These are phyloP conservation scores for Brachionus paranguensis DNA, from an alignment of 1,140 invertebrate species.

Conservation along the genomic window DNA sequence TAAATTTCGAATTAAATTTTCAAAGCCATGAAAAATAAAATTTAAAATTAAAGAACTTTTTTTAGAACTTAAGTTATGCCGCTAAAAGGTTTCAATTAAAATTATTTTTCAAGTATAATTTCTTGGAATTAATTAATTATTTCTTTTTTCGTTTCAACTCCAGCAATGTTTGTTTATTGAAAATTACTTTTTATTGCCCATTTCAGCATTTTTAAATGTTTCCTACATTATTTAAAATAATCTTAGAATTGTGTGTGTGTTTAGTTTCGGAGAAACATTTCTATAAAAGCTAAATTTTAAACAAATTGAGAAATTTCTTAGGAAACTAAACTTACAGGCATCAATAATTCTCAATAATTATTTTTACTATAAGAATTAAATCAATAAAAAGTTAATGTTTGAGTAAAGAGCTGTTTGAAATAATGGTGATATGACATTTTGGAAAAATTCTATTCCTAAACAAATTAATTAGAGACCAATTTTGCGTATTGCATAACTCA, in stretches of 20 bases:
- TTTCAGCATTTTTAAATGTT: neutral
- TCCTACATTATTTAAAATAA: neutral
- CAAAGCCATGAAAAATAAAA: no score
- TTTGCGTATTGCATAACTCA: neutral
- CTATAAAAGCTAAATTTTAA: neutral
- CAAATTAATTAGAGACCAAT: neutral
- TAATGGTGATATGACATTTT: neutral
- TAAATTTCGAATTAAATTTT: no score
- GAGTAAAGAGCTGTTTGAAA: neutral
- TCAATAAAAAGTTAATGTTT: neutral
- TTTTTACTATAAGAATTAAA: neutral
- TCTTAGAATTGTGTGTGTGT: neutral
- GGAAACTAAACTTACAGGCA: neutral
- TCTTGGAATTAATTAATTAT: neutral
- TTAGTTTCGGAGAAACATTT: neutral
- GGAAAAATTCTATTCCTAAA: neutral
- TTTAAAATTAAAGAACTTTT: neutral
- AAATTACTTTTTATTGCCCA: neutral
- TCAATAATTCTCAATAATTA: neutral
- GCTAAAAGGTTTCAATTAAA: neutral
- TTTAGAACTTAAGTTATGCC: neutral
- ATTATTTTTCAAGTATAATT: neutral
- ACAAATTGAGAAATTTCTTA: neutral
- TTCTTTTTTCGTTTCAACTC: neutral
- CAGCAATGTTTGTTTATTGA: neutral